Conservation (phyloP, 2,797 vertebrate genomes). For the Yasuhikotakia modesta region DNA sequence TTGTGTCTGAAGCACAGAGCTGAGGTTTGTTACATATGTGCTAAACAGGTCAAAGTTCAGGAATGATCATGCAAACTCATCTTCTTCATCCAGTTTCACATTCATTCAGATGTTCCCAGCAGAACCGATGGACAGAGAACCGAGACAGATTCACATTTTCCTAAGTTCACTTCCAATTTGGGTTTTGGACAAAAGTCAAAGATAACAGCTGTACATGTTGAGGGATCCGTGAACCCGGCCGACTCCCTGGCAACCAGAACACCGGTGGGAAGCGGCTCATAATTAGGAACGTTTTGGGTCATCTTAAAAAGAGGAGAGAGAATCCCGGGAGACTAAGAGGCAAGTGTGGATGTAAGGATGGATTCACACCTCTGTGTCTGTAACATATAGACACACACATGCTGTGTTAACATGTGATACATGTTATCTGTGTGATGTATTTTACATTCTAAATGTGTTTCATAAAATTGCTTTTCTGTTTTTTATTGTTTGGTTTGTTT, state of each 20-base stretch:
- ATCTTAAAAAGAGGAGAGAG: slow-evolving; percentile 76
- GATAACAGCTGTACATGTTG: slow-evolving; percentile 91
- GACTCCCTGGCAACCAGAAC: slow-evolving; percentile 81
- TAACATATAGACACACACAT: no score
- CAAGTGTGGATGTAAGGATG: slow-evolving; percentile 2
- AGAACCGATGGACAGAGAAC: slow-evolving; percentile 70
- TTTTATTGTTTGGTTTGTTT: background rate
- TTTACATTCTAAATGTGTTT: background rate
- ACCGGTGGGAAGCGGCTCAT: slow-evolving; percentile 85
- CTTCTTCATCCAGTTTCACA: slow-evolving; percentile 67
- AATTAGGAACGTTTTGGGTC: slow-evolving; percentile 91
- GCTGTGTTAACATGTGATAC: no score
- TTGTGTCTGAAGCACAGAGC: no score
- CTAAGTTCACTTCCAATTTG: slow-evolving; percentile 81
- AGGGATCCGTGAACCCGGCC: slow-evolving; percentile 88
- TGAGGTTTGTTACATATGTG: no score
- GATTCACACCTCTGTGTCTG: background rate
- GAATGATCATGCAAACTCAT: no score
- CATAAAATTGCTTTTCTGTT: background rate
- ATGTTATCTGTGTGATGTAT: background rate
- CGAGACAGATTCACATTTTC: slow-evolving; percentile 76
- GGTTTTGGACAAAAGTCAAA: slow-evolving; percentile 93
- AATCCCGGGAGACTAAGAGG: slow-evolving; percentile 5
- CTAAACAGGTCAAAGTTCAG: no score
- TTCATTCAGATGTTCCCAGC: slow-evolving; percentile 63